Base-by-base conservation (phyloP, 2,888 invertebrate genomes). In the Hecatera dysodea region DNA sequence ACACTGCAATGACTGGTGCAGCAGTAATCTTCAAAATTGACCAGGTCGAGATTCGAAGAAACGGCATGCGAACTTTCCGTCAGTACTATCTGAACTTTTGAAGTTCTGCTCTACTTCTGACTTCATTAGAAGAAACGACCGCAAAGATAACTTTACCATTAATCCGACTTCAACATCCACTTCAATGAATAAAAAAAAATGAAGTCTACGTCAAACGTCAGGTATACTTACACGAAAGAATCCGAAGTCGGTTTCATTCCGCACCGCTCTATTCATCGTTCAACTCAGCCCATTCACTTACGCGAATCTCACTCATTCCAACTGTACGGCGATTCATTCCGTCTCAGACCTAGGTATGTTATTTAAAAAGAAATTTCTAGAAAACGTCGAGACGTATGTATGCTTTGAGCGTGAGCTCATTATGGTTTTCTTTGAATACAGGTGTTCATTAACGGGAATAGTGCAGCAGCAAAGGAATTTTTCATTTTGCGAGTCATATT, bases 401-500 rank as follows among this genome's bases (percentile, higher is more conserved):
- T 88, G 92, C 91, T 89, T 90, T 90, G 90, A 92, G 91, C 89
- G 88, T 87, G 89, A 88, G 93, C 92, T 94, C 86, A 84, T 85
- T 85, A 86, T 82, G 91, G 92, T 92, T 83, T 83, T 84, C 82
- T 83, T 80, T 93, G 90, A 87, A 88, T 87, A 86, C 83, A 84
- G 83, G 89, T 88, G 90, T 91, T 93, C 92, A 92, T 85, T 86
- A 85, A 84, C 80, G 73, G 67, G 67, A 71, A 70, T 81, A 78
- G 76, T 82, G 66, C 65, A 44, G 63, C 61, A 33, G 50, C 86
- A 86, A 89, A 90, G 93, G 95, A 94, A 95, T 95, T 95, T 95
- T 95, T 95, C 94, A 95, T 95, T n/a, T 94, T 93, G 88, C 85
- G 83, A 80, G 78, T 86, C 78, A 88, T 89, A 92, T 92, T 91